Evolutionary conservation across 1,140 invertebrate genomes (phyloP), one percentile per base, ranked within the genome.

Genomic region (Scaptomyza montana): DNA sequence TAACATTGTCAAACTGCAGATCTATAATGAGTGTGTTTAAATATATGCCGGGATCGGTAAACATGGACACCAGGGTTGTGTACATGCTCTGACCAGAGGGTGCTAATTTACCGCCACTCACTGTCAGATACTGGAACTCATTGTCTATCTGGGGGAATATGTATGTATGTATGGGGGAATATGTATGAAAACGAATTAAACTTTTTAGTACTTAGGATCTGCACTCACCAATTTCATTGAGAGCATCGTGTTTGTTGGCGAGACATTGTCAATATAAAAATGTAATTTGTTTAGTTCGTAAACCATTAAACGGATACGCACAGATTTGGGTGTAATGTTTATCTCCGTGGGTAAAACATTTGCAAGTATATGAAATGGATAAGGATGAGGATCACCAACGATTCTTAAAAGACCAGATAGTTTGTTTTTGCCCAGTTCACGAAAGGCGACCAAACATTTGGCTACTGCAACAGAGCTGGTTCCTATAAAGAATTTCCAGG

Each of bases 181-280:
- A n/a, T n/a, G n/a, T n/a, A n/a, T 10, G 25, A 12, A 5, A 21
- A 21, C 1, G 0, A 16, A 16, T 16, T 16, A 1, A 3, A 21
- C 16, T 49, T 49, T n/a, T n/a, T 5, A 5, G 19, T n/a, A 6
- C 10, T 43, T 36, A 36, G 7, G 16, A 5, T 9, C 19, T 5
- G 30, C 12, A 43, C 81, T 78, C 61, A 91, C 90, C 84, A 91
- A 50, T 16, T 43, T 56, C 57, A 91, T 68, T 1, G 49, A 63
- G 5, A 91, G 61, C 55, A 73, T 69, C 1, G 90, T 91, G 28
- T 76, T 62, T 2, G 90, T 90, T 1, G 90, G 90, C 13, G 90
- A 70, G 3, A 9, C 43, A 21, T 91, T 91, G 39, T 91, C 86
- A n/a, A 91, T 91, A 16, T 76, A 91, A 7, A 91, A 66, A 51